phyloP scores from a whole-genome alignment of 2,888 invertebrate genomes.

The Chrysotoxum bicinctum region DNA sequence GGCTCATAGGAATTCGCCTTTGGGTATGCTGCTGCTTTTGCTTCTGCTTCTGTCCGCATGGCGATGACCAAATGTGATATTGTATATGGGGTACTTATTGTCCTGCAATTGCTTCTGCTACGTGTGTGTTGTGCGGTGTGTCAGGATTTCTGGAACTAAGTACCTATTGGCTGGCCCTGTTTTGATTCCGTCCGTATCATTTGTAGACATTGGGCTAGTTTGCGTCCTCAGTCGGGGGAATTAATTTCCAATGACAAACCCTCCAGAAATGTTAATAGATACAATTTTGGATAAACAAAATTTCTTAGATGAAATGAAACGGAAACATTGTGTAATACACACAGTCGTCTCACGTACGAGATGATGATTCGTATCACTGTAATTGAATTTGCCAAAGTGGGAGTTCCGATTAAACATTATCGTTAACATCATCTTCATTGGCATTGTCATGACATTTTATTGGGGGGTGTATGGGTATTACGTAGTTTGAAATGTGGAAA shows the following conservation, averaged over 20 bases:
- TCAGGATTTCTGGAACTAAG: constrained; percentile 28
- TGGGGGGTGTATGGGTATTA: neutral
- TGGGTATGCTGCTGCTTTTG: neutral
- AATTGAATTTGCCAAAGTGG: constrained; percentile 70
- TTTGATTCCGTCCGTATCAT: constrained; percentile 8
- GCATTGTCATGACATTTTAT: constrained; percentile 51
- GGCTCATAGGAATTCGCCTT: constrained; percentile 41
- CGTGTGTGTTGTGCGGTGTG: constrained; percentile 24
- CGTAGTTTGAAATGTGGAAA: neutral
- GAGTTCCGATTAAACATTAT: constrained; percentile 67
- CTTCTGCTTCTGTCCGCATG: neutral
- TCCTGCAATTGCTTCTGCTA: constrained; percentile 19
- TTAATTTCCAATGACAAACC: constrained; percentile 61
- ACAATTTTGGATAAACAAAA: constrained; percentile 67
- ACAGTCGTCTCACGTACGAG: constrained; percentile 49
- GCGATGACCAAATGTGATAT: neutral
- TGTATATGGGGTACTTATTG: constrained; percentile 5
- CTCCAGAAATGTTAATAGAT: constrained; percentile 64
- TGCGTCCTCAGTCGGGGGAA: constrained; percentile 7
- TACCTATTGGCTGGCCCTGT: constrained; percentile 29
- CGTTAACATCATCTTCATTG: constrained; percentile 64
- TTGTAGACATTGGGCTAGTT: neutral
- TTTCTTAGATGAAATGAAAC: constrained; percentile 50
- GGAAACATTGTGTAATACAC: constrained; percentile 45
- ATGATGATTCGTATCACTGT: constrained; percentile 69